Evolutionary conservation across 2,113 vertebrate species (phyloP).

Genomic region (Oreochromis tanganicae): DNA sequence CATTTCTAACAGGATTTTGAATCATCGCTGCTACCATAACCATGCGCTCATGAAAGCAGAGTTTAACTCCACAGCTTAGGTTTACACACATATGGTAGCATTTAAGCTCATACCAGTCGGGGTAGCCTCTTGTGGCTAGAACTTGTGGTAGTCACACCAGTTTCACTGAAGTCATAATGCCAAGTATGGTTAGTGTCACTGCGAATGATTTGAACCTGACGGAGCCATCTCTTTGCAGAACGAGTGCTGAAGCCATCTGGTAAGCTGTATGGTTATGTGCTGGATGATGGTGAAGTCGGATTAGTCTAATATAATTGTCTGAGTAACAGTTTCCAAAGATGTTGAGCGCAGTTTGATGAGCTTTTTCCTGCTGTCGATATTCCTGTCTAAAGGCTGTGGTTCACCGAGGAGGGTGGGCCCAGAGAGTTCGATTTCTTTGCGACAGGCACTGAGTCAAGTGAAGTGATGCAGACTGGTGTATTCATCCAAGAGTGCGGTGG

Average conservation of each 20-base stretch:
- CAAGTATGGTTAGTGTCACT: constrained; percentile 54
- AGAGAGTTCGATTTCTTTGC: constrained; percentile 44
- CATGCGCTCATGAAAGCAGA: constrained; percentile 41
- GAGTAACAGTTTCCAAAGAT: constrained; percentile 64
- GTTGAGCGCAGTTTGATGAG: constrained; percentile 51
- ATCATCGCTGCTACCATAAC: constrained; percentile 36
- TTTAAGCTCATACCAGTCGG: constrained; percentile 52
- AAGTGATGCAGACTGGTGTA: constrained; percentile 35
- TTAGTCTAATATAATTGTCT: constrained; percentile 54
- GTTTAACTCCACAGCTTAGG: constrained; percentile 31
- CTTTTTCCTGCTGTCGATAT: constrained; percentile 61
- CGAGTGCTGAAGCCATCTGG: constrained; percentile 5
- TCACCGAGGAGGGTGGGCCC: constrained; percentile 43
- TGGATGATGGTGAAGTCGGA: neutral
- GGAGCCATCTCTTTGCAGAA: constrained; percentile 21
- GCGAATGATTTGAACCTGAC: constrained; percentile 45
- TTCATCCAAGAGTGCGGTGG: constrained; percentile 28
- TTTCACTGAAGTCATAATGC: constrained; percentile 44
- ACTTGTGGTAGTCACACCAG: constrained; percentile 45
- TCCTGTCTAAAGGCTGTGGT: constrained; percentile 58
- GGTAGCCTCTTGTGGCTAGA: constrained; percentile 52
- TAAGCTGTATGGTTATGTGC: constrained; percentile 16
- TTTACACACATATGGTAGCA: constrained; percentile 51
- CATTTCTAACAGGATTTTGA: constrained; percentile 41
- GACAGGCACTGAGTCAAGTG: constrained; percentile 47